These are phyloP conservation scores for Globia sparganii DNA, from an alignment of 2,888 invertebrate species.

Conservation along the genomic window DNA sequence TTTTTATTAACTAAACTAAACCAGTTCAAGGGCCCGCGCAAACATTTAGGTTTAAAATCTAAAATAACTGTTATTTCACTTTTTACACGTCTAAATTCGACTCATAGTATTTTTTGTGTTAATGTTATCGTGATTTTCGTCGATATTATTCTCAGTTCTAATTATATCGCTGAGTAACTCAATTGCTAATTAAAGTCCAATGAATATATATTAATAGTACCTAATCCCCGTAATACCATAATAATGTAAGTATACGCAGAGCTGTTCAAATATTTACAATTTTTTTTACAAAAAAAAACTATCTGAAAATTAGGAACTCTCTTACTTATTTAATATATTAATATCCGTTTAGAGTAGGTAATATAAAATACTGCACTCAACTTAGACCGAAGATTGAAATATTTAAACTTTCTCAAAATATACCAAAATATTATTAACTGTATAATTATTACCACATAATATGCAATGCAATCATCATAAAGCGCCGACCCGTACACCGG, in stretches of 20 bases:
- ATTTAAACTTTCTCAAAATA: background rate
- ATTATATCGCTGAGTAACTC: background rate
- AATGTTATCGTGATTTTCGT: background rate
- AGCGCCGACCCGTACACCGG: conserved; percentile 21
- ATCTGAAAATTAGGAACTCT: too few species aligned
- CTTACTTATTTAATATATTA: background rate
- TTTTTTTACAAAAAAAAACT: too few species aligned
- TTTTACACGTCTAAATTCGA: background rate
- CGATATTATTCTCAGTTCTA: background rate
- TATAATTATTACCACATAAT: conserved; percentile 9
- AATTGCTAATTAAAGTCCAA: conserved; percentile 1
- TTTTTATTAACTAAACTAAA: conserved; percentile 47
- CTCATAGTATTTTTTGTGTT: background rate
- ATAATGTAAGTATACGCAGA: background rate
- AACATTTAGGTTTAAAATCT: conserved; percentile 8
- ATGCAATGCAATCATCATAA: conserved; percentile 42
- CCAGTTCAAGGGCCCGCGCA: conserved; percentile 41
- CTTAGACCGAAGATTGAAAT: background rate
- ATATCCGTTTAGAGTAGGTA: background rate
- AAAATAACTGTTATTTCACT: conserved; percentile 30
- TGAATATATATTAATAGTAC: background rate
- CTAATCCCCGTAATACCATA: background rate
- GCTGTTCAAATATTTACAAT: background rate
- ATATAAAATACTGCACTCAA: background rate
- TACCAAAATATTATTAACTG: conserved; percentile 15